phyloP scores from a whole-genome alignment of 35 echinoderm and acorn worm species.

The Chiridota heheva region DNA sequence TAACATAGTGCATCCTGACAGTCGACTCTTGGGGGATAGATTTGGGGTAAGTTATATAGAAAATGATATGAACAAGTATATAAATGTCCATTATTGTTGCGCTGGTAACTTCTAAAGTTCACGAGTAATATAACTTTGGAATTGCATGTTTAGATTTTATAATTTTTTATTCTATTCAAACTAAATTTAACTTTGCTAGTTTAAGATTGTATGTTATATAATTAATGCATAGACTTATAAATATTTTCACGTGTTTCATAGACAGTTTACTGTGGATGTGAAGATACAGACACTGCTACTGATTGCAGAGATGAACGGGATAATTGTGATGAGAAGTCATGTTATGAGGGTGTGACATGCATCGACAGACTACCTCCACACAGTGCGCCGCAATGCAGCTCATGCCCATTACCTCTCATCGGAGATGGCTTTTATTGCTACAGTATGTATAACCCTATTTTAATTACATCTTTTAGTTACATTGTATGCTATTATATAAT shows the following conservation, averaged over 20 bases:
- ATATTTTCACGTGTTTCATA: constrained; percentile 1
- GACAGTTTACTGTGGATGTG: constrained; percentile 60
- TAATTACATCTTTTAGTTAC: too few relatives aligned
- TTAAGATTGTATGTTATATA: too few relatives aligned
- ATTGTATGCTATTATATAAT: too few relatives aligned
- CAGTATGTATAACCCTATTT: too few relatives aligned
- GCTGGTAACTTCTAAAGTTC: background rate
- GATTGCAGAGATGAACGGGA: constrained; percentile 48
- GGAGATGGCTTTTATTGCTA: constrained; percentile 64
- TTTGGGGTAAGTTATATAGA: constrained; percentile 51
- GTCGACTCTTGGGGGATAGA: constrained; percentile 35
- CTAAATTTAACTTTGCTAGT: background rate
- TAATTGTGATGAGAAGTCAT: constrained; percentile 60
- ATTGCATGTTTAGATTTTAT: background rate
- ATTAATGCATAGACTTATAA: background rate
- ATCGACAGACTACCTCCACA: constrained; percentile 45
- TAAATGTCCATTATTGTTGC: background rate
- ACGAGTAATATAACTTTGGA: background rate
- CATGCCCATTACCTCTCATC: constrained; percentile 50
- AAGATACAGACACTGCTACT: constrained; percentile 24
- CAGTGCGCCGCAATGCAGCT: constrained; percentile 10
- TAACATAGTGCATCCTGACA: constrained; percentile 12
- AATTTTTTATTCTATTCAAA: background rate
- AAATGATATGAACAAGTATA: background rate
- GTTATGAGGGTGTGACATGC: constrained; percentile 69